phyloP scores from a whole-genome alignment of 2,113 vertebrate species.

The Vulpes lagopus region DNA sequence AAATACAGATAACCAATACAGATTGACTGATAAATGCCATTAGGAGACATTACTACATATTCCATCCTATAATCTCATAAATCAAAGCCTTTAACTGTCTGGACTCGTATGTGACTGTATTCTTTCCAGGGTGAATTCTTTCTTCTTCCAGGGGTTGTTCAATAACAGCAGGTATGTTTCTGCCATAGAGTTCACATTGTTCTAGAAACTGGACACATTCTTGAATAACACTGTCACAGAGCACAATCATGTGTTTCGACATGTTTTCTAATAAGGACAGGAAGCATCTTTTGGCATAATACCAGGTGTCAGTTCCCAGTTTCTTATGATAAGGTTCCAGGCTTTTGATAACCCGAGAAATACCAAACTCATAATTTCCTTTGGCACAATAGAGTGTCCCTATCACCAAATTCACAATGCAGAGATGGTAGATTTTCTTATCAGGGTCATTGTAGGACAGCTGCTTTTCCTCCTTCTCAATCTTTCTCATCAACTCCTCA shows the following conservation, averaged over 20 bases:
- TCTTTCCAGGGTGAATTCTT: constrained; percentile 93
- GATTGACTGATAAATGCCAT: constrained; percentile 40
- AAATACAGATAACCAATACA: not conserved
- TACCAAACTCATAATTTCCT: constrained; percentile 98
- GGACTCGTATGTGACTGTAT: constrained; percentile 96
- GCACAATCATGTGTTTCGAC: constrained; percentile 96
- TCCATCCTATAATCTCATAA: constrained; percentile 94
- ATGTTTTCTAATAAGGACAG: constrained; percentile 97
- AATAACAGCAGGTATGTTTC: constrained; percentile 93
- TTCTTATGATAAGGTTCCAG: constrained; percentile 98
- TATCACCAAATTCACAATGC: constrained; percentile 98
- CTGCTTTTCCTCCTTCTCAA: constrained; percentile 97
- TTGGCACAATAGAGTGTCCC: constrained; percentile 98
- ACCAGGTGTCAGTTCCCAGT: constrained; percentile 97
- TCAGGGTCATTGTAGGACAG: constrained; percentile 94
- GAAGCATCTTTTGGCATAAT: constrained; percentile 97
- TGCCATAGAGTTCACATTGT: constrained; percentile 95
- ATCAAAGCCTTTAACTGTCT: constrained; percentile 93
- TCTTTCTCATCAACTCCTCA: constrained; percentile 97
- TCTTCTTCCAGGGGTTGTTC: constrained; percentile 95
- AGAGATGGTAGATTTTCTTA: constrained; percentile 96
- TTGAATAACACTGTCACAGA: constrained; percentile 91
- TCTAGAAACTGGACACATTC: constrained; percentile 97
- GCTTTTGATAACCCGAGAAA: constrained; percentile 97
- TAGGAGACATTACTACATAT: constrained; percentile 81